Evolutionary conservation across 1,140 invertebrate species (phyloP).

Genomic region (Oedothorax gibbosus): DNA sequence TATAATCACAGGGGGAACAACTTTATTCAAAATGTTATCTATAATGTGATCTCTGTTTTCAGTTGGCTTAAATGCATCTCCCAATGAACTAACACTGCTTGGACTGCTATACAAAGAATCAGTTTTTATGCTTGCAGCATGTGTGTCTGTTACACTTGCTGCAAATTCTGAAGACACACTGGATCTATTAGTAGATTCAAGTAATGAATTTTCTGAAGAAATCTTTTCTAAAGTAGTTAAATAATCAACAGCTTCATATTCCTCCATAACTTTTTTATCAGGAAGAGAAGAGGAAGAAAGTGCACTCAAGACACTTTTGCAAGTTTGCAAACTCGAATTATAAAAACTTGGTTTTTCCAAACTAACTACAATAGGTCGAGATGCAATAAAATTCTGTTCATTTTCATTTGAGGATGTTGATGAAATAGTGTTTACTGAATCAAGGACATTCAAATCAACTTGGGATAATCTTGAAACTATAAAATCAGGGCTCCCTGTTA

Average conservation of each 20-base stretch:
- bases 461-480: conserved; percentile 39
- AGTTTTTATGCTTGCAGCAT: conserved; percentile 25
- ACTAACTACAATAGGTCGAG: conserved; percentile 49
- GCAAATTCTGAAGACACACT: conserved; percentile 2
- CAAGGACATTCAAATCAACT: conserved; percentile 19
- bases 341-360: conserved; percentile 58
- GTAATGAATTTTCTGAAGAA: conserved; percentile 9
- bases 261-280: conserved; percentile 28
- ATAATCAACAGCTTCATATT: conserved; percentile 9
- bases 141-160: conserved; percentile 17
- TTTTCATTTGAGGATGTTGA: conserved; percentile 8
- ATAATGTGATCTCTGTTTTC: conserved; percentile 15
- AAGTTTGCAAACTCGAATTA: conserved; percentile 40
- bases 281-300: conserved; percentile 19
- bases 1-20: conserved; percentile 45
- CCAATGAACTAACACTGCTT: conserved; percentile 49
- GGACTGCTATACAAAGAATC: conserved; percentile 50
- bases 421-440: conserved; percentile 4
- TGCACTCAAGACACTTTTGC: conserved; percentile 44
- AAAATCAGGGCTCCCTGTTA: conserved; percentile 35
- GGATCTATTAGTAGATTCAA: neutral
- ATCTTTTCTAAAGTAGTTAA: conserved; percentile 31
- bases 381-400: conserved; percentile 23
- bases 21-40: neutral
- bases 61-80: conserved; percentile 46